phyloP scores from a whole-genome alignment of 2,888 invertebrate species.

The Trachelus troglodyta region DNA sequence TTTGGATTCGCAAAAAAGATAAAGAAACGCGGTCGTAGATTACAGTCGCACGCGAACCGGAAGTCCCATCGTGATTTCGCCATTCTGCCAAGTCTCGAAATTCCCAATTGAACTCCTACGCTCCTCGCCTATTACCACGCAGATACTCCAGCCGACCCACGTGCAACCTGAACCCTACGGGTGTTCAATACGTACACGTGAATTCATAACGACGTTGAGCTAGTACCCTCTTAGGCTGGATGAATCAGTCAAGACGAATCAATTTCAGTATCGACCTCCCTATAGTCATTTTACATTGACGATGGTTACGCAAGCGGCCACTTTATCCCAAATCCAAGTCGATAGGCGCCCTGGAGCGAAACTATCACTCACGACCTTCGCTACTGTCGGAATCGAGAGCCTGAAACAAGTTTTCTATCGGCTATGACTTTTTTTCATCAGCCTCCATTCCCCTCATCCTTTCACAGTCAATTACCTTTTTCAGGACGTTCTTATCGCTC shows the following conservation, averaged over 20 bases:
- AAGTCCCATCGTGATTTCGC: not conserved
- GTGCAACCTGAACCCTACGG: not conserved
- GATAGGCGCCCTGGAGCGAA: not conserved
- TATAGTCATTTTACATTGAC: not conserved
- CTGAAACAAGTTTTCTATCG: not conserved
- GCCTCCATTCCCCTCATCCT: not conserved
- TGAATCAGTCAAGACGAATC: not conserved
- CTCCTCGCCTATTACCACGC: not conserved
- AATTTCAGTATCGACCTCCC: not conserved
- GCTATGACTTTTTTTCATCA: not conserved
- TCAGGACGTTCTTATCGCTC: not conserved
- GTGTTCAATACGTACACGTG: not conserved
- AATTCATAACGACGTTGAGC: not conserved
- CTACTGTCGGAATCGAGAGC: not conserved
- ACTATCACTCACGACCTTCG: not conserved
- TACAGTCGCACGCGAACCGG: not conserved
- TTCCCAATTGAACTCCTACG: not conserved
- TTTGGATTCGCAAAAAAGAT: too few relatives aligned
- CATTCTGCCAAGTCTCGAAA: not conserved
- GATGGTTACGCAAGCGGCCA: not conserved
- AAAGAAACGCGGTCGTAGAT: not conserved
- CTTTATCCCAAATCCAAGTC: not conserved
- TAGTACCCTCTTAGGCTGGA: not conserved
- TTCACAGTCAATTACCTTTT: slow-evolving; percentile 1
- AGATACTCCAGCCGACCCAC: not conserved